Conservation (phyloP, 2,113 vertebrate genomes). For the Eptesicus fuscus region DNA sequence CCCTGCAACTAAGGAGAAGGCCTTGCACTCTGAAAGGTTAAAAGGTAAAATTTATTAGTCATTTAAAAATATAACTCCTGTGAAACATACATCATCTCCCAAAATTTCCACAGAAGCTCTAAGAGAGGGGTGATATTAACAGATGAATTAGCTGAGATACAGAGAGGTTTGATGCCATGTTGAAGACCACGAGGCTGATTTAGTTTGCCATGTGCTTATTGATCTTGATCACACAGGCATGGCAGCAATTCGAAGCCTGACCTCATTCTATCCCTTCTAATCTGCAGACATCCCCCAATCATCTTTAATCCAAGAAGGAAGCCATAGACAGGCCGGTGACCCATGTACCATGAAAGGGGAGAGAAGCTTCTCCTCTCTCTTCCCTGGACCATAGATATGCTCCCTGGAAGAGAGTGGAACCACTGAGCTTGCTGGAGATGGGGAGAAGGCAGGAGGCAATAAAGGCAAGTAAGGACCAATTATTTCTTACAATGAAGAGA, state of each 20-base stretch:
- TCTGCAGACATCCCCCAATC: background rate
- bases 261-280: background rate
- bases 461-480: background rate
- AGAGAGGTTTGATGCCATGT: background rate
- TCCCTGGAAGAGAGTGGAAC: background rate
- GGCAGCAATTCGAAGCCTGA: background rate
- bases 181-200: background rate
- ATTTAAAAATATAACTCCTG: background rate
- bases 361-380: background rate
- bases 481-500: background rate
- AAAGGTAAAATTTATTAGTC: background rate
- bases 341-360: background rate
- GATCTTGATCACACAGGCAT: background rate
- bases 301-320: background rate
- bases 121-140: background rate
- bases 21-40: background rate
- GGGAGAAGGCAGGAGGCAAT: background rate
- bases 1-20: background rate
- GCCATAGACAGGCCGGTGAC: background rate
- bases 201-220: background rate
- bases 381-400: too few relatives aligned
- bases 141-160: background rate
- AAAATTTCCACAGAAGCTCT: background rate
- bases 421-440: background rate
- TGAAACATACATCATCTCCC: background rate